These are phyloP conservation scores for Sarcophaga caerulescens DNA, from an alignment of 2,888 invertebrate genomes.

Conservation along the genomic window DNA sequence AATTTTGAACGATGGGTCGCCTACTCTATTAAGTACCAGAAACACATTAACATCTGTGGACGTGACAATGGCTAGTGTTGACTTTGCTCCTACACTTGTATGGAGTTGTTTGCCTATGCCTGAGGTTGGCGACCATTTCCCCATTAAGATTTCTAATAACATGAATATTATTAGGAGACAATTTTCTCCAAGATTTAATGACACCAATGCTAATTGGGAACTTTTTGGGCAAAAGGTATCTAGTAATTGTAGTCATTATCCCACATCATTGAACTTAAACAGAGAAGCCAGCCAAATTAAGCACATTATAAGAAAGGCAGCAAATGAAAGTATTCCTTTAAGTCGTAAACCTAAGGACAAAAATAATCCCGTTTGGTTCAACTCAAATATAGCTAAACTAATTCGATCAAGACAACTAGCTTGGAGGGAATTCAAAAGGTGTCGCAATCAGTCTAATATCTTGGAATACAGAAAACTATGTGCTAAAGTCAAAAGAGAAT, in stretches of 20 bases:
- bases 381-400: background rate
- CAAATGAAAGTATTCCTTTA: conserved; percentile 9
- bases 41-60: too few species aligned
- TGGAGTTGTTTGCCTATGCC: too few species aligned
- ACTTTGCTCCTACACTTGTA: too few species aligned
- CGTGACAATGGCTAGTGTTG: too few species aligned
- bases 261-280: background rate
- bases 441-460: background rate
- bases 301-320: conserved; percentile 5
- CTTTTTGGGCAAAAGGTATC: conserved; percentile 1
- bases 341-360: background rate
- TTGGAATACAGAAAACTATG: background rate
- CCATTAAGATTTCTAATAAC: too few species aligned
- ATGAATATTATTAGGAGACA: too few species aligned
- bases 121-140: too few species aligned
- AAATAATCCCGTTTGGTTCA: background rate
- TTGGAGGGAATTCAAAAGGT: background rate
- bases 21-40: too few species aligned
- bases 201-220: too few species aligned
- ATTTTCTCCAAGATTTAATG: too few species aligned
- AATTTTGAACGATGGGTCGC: too few species aligned
- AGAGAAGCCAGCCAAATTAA: background rate
- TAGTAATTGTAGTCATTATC: background rate
- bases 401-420: background rate
- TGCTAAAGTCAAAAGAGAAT: background rate